Base-by-base conservation (phyloP, 2,113 vertebrate species). In the Arothron firmamentum region DNA sequence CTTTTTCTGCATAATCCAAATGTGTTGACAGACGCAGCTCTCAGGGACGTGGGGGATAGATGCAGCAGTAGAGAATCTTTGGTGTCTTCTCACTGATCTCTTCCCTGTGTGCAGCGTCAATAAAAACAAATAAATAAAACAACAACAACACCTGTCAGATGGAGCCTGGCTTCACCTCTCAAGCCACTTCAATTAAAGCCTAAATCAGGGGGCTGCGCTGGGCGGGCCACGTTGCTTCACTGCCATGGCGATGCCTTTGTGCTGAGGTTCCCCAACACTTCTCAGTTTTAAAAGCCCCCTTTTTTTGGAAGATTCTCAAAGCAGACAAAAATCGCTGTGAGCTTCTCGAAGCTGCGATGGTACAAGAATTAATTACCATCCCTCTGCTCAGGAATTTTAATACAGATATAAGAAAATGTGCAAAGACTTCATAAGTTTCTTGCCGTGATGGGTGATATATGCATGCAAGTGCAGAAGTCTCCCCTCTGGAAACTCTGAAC, bases 381-480 rank as follows among this genome's bases (percentile, higher is more conserved):
- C 15, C 15, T 47, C 45, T 16, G 15, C 15, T 16, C 5, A 47
- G 45, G n/a, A n/a, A 47, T n/a, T 47, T 47, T 4, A 47, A 6
- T n/a, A 7, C 14, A 38, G 34, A 38, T 38, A 38, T n/a, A 47
- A 47, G 15, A 47, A 47, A 47, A 47, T 5, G 38, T 8, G 64
- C 48, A 67, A 68, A 69, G 63, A 65, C 65, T 59, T 43, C 41
- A 20, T 9, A 34, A 18, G 5, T n/a, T 10, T 19, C 47, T 18
- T 2, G 47, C 19, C 38, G 0, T 64, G 61, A 45, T 49, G 28
- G 2, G 34, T 64, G 46, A 58, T 52, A 47, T 64, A 48, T 38
- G 62, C 67, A 71, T 75, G 70, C 62, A 53, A 64, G 46, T 62
- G 54, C 62, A 56, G 67, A 65, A 38, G 46, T 74, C 69, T 73